Evolutionary conservation across 2,888 invertebrate genomes (phyloP).

Genomic region (Scotopteryx bipunctaria): DNA sequence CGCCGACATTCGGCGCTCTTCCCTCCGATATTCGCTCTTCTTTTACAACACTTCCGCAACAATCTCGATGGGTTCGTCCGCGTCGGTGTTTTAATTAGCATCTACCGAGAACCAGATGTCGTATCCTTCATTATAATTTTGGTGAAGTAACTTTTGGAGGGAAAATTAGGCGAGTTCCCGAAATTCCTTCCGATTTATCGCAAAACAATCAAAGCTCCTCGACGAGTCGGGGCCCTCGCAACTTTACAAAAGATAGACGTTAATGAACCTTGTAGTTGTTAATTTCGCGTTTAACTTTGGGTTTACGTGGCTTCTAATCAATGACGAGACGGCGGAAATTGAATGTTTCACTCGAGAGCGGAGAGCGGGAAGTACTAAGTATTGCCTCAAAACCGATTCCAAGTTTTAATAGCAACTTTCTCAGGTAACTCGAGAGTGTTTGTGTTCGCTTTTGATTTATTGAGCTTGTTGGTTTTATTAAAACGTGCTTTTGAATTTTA

Average conservation of each 20-base stretch:
- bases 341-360: conserved; percentile 39
- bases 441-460: conserved; percentile 33
- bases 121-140: conserved; percentile 54
- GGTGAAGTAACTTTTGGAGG: conserved; percentile 48
- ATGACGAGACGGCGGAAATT: conserved; percentile 43
- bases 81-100: conserved; percentile 38
- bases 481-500: conserved; percentile 20
- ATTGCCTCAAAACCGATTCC: conserved; percentile 29
- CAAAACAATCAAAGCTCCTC: conserved; percentile 58
- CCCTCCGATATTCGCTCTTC: conserved; percentile 15
- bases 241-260: conserved; percentile 61
- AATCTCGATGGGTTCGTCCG: conserved; percentile 25
- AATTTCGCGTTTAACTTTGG: conserved; percentile 60
- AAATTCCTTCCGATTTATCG: conserved; percentile 63
- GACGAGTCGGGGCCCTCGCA: conserved; percentile 44
- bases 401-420: conserved; percentile 34
- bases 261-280: conserved; percentile 66
- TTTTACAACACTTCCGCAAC: conserved; percentile 28
- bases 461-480: conserved; percentile 31
- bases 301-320: conserved; percentile 56
- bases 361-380: conserved; percentile 21
- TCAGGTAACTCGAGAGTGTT: conserved; percentile 31
- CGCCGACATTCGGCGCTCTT: conserved; percentile 8
- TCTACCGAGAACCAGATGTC: conserved; percentile 42
- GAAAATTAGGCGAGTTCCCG: conserved; percentile 47